A percentile compares a stretch with the other conserved stretches of the same genome.
phyloP scores from a whole-genome alignment of 2,888 invertebrate species.

The Dasysyrphus tricinctus region DNA sequence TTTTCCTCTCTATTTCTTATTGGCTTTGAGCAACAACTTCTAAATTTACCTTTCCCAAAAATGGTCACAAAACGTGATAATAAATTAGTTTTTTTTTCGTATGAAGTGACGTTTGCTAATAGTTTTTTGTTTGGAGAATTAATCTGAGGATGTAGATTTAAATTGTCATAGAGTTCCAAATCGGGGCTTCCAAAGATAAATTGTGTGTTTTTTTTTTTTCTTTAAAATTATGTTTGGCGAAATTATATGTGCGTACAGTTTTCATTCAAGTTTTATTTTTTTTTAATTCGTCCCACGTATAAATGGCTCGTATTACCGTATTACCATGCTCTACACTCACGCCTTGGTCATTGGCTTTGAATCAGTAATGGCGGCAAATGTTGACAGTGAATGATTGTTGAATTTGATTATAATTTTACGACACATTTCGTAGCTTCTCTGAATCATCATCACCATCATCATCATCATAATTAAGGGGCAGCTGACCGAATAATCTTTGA shows the following conservation, averaged over 20 bases:
- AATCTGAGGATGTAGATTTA: conserved; percentile 52
- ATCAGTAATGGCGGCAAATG: conserved; percentile 32
- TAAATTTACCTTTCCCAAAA: conserved; percentile 26
- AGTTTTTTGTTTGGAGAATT: conserved; percentile 21
- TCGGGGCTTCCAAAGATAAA: conserved; percentile 38
- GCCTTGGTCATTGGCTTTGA: conserved; percentile 61
- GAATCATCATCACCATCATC: conserved; percentile 43
- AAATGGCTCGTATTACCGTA: conserved; percentile 27
- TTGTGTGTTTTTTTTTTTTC: conserved; percentile 3
- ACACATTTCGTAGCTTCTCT: conserved; percentile 40
- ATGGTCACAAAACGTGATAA: conserved; percentile 66
- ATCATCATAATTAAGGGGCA: background rate
- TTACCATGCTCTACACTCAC: conserved; percentile 54
- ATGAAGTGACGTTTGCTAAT: conserved; percentile 50
- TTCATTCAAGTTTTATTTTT: conserved; percentile 48
- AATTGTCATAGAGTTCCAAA: conserved; percentile 60
- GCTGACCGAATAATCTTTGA: conserved; percentile 49
- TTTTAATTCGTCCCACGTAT: conserved; percentile 59
- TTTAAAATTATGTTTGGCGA: conserved; percentile 10
- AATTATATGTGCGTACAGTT: conserved; percentile 30
- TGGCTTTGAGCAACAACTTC: conserved; percentile 14
- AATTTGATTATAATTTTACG: conserved; percentile 63
- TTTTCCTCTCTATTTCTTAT: background rate
- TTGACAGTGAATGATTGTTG: conserved; percentile 56
- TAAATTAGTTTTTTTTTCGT: conserved; percentile 53